Percentiles rank a stretch among this genome's conserved stretches.
Conservation (phyloP, 1,140 invertebrate genomes). For the Sminthurinus signatus region DNA sequence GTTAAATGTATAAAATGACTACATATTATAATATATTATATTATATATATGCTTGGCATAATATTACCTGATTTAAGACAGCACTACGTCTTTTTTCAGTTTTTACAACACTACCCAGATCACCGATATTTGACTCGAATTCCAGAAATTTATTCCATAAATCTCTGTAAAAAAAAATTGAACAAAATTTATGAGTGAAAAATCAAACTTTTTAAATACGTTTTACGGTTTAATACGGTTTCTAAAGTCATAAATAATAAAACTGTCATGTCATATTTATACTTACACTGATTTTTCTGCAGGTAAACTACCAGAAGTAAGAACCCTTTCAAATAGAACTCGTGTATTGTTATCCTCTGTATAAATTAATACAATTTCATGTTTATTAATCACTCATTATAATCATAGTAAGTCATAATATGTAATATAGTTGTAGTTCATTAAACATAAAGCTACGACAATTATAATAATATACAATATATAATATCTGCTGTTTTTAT, state of each 20-base stretch:
- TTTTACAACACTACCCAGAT: constrained; percentile 95
- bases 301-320: constrained; percentile 86
- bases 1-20: too few species aligned
- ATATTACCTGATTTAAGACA: constrained; percentile 86
- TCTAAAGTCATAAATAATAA: too few species aligned
- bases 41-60: too few species aligned
- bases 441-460: too few species aligned
- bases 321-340: constrained; percentile 92
- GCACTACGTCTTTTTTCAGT: constrained; percentile 88
- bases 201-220: too few species aligned
- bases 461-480: too few species aligned
- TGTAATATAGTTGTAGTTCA: neutral
- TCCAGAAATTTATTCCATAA: constrained; percentile 98
- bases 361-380: too few species aligned
- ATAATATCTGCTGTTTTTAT: too few species aligned
- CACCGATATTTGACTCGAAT: constrained; percentile 97
- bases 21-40: too few species aligned
- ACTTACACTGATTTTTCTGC: constrained; percentile 86
- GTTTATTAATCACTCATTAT: neutral
- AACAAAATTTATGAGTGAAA: too few species aligned
- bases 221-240: too few species aligned
- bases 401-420: neutral
- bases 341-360: constrained; percentile 98
- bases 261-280: constrained; percentile 5
- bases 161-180: constrained; percentile 62